A percentile compares a stretch with the other conserved stretches of the same genome.
phyloP scores from a whole-genome alignment of 2,797 vertebrate genomes.

The Sebastes hopkinsi region DNA sequence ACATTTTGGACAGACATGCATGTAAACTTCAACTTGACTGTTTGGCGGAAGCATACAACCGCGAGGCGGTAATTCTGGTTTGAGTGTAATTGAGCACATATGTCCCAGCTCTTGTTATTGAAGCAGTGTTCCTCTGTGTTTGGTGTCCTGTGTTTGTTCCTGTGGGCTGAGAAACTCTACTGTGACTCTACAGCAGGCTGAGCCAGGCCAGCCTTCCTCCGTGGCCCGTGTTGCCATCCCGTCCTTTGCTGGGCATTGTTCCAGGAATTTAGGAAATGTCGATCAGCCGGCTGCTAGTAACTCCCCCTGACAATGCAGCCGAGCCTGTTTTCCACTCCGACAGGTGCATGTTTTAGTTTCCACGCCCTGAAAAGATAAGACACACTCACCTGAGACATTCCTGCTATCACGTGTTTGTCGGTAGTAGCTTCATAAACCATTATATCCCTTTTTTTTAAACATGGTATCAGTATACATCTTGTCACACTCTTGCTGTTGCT shows the following conservation, averaged over 20 bases:
- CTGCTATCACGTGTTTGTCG: background rate
- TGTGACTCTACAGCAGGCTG: background rate
- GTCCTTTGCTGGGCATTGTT: conserved; percentile 30
- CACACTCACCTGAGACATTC: conserved; percentile 6
- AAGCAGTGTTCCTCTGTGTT: background rate
- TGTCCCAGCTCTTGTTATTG: background rate
- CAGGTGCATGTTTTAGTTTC: conserved; percentile 48
- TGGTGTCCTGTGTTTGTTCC: conserved; percentile 2
- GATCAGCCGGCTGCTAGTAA: conserved; percentile 20
- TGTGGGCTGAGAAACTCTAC: background rate
- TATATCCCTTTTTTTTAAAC: background rate
- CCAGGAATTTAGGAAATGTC: conserved; percentile 73
- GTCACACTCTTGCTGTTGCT: too few species aligned
- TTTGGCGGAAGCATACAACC: too few species aligned
- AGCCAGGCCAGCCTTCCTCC: background rate
- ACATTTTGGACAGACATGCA: too few species aligned
- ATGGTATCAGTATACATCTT: too few species aligned
- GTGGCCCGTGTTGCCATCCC: background rate
- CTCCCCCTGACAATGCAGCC: conserved; percentile 43
- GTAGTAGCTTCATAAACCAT: background rate
- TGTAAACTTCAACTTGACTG: too few species aligned
- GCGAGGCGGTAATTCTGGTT: too few species aligned
- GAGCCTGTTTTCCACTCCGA: conserved; percentile 43
- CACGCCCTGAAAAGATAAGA: conserved; percentile 6
- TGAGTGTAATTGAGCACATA: too few species aligned